Evolutionary conservation across 2,888 invertebrate genomes (phyloP).

Genomic region (Blomia tropicalis): DNA sequence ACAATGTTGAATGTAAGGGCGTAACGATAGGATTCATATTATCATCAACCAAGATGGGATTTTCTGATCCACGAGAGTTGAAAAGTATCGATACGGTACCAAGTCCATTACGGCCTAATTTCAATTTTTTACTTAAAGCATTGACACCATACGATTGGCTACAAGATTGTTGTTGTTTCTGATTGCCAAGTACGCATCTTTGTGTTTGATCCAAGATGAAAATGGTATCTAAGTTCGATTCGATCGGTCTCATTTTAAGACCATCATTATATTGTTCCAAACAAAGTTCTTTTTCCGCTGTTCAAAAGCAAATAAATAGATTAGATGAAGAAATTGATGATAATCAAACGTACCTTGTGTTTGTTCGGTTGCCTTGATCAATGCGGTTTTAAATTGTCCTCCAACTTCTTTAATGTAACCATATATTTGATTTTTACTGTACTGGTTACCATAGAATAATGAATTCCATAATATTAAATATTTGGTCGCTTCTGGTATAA

Average conservation of each 20-base stretch:
- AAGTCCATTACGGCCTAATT: not conserved
- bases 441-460: not conserved
- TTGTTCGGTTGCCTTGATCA: not conserved
- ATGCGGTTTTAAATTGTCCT: not conserved
- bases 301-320: not conserved
- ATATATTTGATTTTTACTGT: not conserved
- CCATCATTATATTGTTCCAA: not conserved
- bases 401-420: not conserved
- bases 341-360: not conserved
- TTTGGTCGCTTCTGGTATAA: not conserved
- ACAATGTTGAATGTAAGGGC: conserved; percentile 12
- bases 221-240: conserved; percentile 11
- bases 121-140: conserved; percentile 1
- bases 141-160: not conserved
- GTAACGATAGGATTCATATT: conserved; percentile 6
- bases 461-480: conserved; percentile 19
- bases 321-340: not conserved
- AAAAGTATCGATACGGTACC: conserved; percentile 13
- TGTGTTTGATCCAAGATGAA: conserved; percentile 21
- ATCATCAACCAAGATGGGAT: conserved; percentile 20
- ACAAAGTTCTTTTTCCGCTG: conserved; percentile 17
- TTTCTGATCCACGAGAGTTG: conserved; percentile 1
- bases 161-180: not conserved
- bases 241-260: conserved; percentile 2
- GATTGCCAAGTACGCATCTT: not conserved